phyloP scores from a whole-genome alignment of 2,888 invertebrate species.

The Neoaliturus tenellus region DNA sequence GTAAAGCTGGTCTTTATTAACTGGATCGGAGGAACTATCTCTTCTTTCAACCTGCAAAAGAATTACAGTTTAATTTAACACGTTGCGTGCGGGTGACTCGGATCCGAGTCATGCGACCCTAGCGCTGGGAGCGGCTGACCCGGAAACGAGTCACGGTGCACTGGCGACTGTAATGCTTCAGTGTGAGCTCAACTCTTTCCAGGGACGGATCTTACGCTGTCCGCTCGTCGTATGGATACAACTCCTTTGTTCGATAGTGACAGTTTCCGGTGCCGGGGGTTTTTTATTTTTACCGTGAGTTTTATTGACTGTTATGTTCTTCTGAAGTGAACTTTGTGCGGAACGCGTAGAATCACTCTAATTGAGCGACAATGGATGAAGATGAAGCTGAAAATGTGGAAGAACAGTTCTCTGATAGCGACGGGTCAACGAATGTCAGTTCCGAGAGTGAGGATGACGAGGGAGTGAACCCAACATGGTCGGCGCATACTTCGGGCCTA shows the following conservation, averaged over 20 bases:
- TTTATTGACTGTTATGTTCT: too few species aligned
- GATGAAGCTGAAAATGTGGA: not conserved
- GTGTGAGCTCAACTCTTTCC: not conserved
- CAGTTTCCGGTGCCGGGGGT: not conserved
- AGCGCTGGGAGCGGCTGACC: not conserved
- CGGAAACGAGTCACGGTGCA: not conserved
- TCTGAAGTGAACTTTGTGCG: too few species aligned
- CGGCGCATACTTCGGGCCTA: not conserved
- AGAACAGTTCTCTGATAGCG: slow-evolving; percentile 8
- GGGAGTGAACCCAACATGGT: slow-evolving; percentile 7
- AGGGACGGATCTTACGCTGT: not conserved
- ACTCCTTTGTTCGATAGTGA: not conserved
- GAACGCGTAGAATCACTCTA: too few species aligned
- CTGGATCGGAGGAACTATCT: slow-evolving; percentile 47
- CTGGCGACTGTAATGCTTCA: not conserved
- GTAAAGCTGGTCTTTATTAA: slow-evolving; percentile 54
- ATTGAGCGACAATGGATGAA: too few species aligned
- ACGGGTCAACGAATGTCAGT: not conserved
- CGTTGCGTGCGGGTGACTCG: not conserved
- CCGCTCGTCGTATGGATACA: not conserved
- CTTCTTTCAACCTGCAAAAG: slow-evolving; percentile 57
- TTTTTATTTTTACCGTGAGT: too few species aligned
- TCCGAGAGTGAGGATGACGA: slow-evolving; percentile 2
- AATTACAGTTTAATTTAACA: too few species aligned
- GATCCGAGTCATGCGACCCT: not conserved